Evolutionary conservation across 1,140 invertebrate species (phyloP), one percentile per base, ranked within the genome.

Genomic region (Lithobius niger): DNA sequence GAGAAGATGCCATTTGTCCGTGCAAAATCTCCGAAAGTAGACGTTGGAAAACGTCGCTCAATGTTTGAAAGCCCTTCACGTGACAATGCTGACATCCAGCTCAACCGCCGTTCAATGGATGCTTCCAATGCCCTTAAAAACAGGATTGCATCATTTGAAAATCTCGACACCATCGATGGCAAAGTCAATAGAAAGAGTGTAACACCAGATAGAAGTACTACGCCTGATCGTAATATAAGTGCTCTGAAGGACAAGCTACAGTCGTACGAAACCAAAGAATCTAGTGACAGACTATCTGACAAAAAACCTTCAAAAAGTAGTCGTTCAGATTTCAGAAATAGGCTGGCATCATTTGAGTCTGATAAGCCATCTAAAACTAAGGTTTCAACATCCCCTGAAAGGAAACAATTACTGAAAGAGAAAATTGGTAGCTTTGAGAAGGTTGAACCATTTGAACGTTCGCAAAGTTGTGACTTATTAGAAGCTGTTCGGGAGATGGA

Each of bases 1-100:
- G 48, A 50, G 13, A 50, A 26, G 27, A 50, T 13, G 19, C 6
- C 21, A 13, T 40, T 63, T 44, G 54, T 62, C 48, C 48, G 64
- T 22, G 60, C 62, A 48, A 64, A 66, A 36, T 59, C 43, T 42
- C 82, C 82, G 4, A 88, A 88, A 71, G 82, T 89, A 3, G 82
- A 89, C 65, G 82, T 91, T 57, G 76, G 80, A 47, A 86, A 88
- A 68, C 74, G 85, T 60, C 80, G 84, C 59, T 83, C 87, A 66
- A 78, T 89, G 43, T 89, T 89, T 62, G 86, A 66, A 50, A 61
- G 54, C 13, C 43, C 59, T 22, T 57, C 57, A 24, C 42, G 21
- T n/a, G 61, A 65, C 21, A 52, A 58, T n/a, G 59, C 63, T 1
- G 65, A 64, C 25, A 18, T 57, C 59, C 40, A 58, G 31, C 22